Percentiles rank a stretch among this genome's conserved stretches.
Conservation (phyloP, 1,140 invertebrate genomes). For the Capitella teleta region DNA sequence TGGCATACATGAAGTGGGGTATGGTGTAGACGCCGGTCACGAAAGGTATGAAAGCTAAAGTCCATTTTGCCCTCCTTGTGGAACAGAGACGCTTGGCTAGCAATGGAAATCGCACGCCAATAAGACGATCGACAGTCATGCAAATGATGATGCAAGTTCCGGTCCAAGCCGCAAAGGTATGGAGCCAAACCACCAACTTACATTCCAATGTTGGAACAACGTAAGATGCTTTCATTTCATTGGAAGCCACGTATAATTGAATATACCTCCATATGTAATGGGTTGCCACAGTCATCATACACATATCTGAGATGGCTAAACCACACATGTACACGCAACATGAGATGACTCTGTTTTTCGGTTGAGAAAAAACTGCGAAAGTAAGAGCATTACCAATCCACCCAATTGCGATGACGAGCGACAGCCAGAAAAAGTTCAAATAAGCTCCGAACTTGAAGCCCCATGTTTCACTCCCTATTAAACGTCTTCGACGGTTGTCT, state of each 20-base stretch:
- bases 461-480: too few relatives aligned
- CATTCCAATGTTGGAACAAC: neutral
- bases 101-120: neutral
- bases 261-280: too few relatives aligned
- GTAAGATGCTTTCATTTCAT: neutral
- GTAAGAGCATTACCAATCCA: too few relatives aligned
- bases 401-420: too few relatives aligned
- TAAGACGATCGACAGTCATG: neutral
- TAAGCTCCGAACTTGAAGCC: too few relatives aligned
- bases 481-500: too few relatives aligned
- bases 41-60: neutral
- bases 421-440: neutral
- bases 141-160: neutral
- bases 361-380: neutral
- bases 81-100: neutral
- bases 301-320: constrained; percentile 1
- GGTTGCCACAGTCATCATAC: neutral
- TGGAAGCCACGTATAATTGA: too few relatives aligned
- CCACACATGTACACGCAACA: neutral
- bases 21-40: neutral
- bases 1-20: neutral
- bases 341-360: neutral
- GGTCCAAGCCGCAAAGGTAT: neutral
- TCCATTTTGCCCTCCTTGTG: neutral
- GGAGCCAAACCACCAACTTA: constrained; percentile 1